phyloP scores from a whole-genome alignment of 2,797 vertebrate genomes.

The Rhinatrema bivittatum region DNA sequence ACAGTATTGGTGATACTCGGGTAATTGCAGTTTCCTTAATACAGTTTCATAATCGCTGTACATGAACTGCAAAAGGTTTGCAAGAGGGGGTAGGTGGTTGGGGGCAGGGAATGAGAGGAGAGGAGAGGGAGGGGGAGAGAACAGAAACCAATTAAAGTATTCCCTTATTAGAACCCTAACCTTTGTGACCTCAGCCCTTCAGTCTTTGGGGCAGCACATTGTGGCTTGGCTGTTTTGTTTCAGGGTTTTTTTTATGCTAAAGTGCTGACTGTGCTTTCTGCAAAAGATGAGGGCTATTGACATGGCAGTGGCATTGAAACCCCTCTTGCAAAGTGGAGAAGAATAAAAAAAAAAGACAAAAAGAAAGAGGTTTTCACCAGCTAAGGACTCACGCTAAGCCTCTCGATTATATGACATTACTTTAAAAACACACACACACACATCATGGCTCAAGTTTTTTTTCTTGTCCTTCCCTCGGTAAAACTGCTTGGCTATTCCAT shows the following conservation, averaged over 20 bases:
- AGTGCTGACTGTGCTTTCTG: conserved; percentile 23
- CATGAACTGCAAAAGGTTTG: conserved; percentile 47
- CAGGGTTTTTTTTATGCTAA: conserved; percentile 20
- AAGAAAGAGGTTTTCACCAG: conserved; percentile 6
- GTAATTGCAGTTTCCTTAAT: conserved; percentile 47
- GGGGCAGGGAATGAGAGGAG: conserved; percentile 12
- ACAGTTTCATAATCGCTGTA: conserved; percentile 48
- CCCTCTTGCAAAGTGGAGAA: not conserved
- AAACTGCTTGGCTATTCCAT: not conserved
- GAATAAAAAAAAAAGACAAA: too few species aligned
- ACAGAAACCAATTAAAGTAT: conserved; percentile 46
- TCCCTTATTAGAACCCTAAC: conserved; percentile 28
- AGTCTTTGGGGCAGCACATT: conserved; percentile 35
- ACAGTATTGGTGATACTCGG: conserved; percentile 34
- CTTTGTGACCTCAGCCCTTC: conserved; percentile 14
- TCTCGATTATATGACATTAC: not conserved
- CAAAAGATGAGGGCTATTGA: not conserved
- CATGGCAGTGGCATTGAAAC: conserved; percentile 4
- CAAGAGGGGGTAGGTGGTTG: conserved; percentile 8
- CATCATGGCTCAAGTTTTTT: too few species aligned
- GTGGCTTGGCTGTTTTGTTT: conserved; percentile 43
- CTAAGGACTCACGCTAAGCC: not conserved
- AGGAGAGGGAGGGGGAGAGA: conserved; percentile 15
- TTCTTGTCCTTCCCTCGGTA: not conserved
- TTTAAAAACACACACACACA: conserved; percentile 1